phyloP scores from a whole-genome alignment of 2,797 vertebrate genomes.

The Neopelma chrysocephalum region DNA sequence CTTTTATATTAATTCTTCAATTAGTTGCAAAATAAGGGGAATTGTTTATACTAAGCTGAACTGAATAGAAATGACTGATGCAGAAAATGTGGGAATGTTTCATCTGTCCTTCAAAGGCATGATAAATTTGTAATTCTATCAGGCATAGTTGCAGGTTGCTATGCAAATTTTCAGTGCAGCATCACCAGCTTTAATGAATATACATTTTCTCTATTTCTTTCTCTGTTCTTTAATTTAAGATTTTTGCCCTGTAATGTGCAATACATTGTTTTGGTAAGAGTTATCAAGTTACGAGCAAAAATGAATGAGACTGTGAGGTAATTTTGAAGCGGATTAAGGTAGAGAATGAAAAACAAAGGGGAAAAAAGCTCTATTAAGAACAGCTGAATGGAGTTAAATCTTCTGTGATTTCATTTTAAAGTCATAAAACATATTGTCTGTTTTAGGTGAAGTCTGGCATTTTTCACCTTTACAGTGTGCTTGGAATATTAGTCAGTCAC shows the following conservation, averaged over 20 bases:
- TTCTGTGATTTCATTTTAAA: constrained; percentile 49
- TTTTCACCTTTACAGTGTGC: background rate
- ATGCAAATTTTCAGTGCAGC: background rate
- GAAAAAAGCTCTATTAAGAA: background rate
- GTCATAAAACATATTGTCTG: constrained; percentile 23
- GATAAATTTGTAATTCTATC: constrained; percentile 36
- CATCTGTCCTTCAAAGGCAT: constrained; percentile 17
- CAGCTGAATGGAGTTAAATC: constrained; percentile 44
- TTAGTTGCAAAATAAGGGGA: constrained; percentile 40
- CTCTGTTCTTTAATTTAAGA: background rate
- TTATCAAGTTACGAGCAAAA: constrained; percentile 43
- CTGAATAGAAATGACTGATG: constrained; percentile 42
- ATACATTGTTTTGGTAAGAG: constrained; percentile 10
- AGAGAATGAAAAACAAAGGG: constrained; percentile 53
- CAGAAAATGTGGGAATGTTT: constrained; percentile 52
- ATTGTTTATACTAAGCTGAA: constrained; percentile 54
- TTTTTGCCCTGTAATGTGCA: background rate
- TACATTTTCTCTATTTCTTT: background rate
- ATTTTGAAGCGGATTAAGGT: constrained; percentile 44
- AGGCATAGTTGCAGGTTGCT: background rate
- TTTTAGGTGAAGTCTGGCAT: background rate
- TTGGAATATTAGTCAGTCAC: background rate
- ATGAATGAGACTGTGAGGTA: constrained; percentile 38
- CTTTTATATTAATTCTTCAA: constrained; percentile 62
- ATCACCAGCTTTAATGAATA: constrained; percentile 21